These are phyloP conservation scores for Cassiopea xamachana DNA, from an alignment of 30 jellyfish, hydroid and myxozoan species.

Conservation along the genomic window DNA sequence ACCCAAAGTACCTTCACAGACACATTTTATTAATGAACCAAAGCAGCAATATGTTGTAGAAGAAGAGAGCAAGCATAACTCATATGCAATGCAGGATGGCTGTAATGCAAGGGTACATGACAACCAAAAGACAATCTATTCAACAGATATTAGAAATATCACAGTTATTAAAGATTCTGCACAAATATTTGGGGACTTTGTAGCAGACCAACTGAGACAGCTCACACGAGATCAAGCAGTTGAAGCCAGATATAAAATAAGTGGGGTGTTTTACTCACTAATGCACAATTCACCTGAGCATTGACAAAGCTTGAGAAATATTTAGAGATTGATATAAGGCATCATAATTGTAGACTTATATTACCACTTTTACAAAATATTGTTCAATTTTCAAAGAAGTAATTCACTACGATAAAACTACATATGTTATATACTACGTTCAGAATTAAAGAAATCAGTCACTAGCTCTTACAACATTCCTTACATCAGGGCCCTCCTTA, in stretches of 20 bases:
- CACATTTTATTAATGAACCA: slow-evolving; percentile 4
- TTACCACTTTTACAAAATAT: too few species aligned
- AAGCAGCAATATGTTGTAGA: slow-evolving; percentile 5
- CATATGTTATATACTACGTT: too few species aligned
- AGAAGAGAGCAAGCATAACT: slow-evolving; percentile 4
- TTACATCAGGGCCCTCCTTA: too few species aligned
- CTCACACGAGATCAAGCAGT: slow-evolving; percentile 48
- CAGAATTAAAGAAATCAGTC: too few species aligned
- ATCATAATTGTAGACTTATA: not conserved
- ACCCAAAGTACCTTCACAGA: not conserved
- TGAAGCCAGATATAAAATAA: slow-evolving; percentile 46
- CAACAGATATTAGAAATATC: slow-evolving; percentile 8
- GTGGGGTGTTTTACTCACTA: slow-evolving; percentile 53
- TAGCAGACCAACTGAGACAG: slow-evolving; percentile 56
- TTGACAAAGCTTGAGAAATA: not conserved
- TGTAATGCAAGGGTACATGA: not conserved
- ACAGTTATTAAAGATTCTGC: slow-evolving; percentile 39
- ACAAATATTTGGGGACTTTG: slow-evolving; percentile 53
- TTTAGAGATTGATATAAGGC: not conserved
- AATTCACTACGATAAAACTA: too few species aligned
- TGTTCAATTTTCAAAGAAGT: too few species aligned
- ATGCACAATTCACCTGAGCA: slow-evolving; percentile 22
- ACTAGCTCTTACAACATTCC: too few species aligned
- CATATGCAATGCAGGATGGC: not conserved
- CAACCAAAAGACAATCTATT: not conserved